Conservation (phyloP, 2,113 vertebrate genomes). For the Danio rerio region DNA sequence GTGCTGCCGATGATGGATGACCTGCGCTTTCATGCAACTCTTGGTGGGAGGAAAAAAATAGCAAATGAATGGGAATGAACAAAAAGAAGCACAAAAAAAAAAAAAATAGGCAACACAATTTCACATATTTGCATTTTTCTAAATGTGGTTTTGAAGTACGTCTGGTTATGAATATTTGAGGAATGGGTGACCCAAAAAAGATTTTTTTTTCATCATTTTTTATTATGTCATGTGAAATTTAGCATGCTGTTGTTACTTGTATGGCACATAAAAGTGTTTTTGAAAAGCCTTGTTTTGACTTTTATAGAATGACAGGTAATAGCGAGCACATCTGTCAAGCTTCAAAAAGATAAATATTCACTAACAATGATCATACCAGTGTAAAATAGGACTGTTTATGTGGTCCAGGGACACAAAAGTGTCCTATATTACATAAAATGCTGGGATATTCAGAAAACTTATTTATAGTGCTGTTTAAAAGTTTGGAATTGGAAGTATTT, state of each 20-base stretch:
- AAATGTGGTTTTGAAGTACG: constrained; percentile 7
- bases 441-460: too few species aligned
- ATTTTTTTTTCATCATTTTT: too few species aligned
- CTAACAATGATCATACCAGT: too few species aligned
- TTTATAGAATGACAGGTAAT: background rate
- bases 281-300: background rate
- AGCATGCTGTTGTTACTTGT: background rate
- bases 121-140: constrained; percentile 3
- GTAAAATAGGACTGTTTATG: too few species aligned
- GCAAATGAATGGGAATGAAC: constrained; percentile 49
- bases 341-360: background rate
- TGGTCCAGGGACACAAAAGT: too few species aligned
- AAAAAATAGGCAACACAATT: constrained; percentile 22
- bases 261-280: background rate
- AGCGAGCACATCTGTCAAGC: background rate
- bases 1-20: constrained; percentile 65
- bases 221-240: background rate
- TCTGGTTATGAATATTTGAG: background rate
- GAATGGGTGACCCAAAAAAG: constrained; percentile 3
- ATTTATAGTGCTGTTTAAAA: too few species aligned
- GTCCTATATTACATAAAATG: too few species aligned
- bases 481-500: too few species aligned
- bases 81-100: constrained; percentile 18
- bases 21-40: constrained; percentile 79
- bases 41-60: constrained; percentile 24